Evolutionary conservation across 1,140 invertebrate genomes (phyloP).

Genomic region (Lucilia sericata): DNA sequence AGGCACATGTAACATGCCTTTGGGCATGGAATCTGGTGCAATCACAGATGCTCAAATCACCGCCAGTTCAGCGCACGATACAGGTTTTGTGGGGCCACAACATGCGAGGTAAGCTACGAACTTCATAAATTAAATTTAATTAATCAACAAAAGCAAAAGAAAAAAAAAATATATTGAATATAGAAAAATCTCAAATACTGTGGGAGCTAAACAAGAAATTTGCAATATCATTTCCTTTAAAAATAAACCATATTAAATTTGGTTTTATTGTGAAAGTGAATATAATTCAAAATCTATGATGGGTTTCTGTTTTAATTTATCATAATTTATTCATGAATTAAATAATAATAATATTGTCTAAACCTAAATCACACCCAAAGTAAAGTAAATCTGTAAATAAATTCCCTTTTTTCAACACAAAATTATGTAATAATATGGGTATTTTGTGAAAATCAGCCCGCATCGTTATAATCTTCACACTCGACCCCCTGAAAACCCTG

Average conservation of each 20-base stretch:
- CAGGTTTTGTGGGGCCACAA: constrained; percentile 89
- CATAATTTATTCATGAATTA: too few species aligned
- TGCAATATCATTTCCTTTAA: neutral
- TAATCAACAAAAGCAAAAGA: constrained; percentile 57
- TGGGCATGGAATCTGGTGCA: constrained; percentile 92
- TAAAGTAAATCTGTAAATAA: too few species aligned
- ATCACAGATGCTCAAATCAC: constrained; percentile 88
- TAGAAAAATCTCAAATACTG: neutral
- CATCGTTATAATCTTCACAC: too few species aligned
- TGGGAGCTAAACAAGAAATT: neutral
- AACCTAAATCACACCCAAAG: too few species aligned
- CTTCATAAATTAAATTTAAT: constrained; percentile 35
- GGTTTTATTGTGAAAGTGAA: too few species aligned
- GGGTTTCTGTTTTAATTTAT: too few species aligned
- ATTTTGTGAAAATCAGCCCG: too few species aligned
- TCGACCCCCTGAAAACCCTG: too few species aligned
- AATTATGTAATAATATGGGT: too few species aligned
- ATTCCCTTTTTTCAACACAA: too few species aligned
- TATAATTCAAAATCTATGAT: too few species aligned
- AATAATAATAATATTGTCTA: too few species aligned
- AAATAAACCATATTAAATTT: neutral
- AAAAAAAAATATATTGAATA: neutral
- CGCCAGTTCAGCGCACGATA: constrained; percentile 90
- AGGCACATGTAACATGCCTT: constrained; percentile 84
- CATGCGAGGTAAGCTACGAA: constrained; percentile 83